These are phyloP conservation scores for Drosophila fungiperda DNA, from an alignment of 2,888 invertebrate genomes.

Conservation along the genomic window DNA sequence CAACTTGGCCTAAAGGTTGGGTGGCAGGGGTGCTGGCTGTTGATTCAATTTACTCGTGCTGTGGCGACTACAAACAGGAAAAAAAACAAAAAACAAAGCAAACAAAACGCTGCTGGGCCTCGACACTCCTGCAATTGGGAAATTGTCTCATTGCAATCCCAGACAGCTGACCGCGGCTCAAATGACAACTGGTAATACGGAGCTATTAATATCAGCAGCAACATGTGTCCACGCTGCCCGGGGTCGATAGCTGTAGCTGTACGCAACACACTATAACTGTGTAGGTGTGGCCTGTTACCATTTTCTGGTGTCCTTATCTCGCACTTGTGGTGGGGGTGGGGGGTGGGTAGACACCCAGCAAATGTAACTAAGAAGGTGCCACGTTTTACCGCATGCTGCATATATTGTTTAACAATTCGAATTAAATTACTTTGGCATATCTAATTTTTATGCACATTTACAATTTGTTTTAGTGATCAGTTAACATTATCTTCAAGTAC, in stretches of 20 bases:
- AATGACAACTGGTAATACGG: slow-evolving; percentile 78
- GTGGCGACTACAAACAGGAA: neutral
- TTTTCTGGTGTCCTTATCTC: slow-evolving; percentile 6
- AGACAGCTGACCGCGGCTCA: slow-evolving; percentile 71
- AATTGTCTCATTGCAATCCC: slow-evolving; percentile 74
- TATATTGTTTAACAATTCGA: slow-evolving; percentile 13
- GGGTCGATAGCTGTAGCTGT: slow-evolving; percentile 29
- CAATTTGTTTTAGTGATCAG: slow-evolving; percentile 17
- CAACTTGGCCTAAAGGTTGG: slow-evolving; percentile 52
- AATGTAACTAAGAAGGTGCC: slow-evolving; percentile 19
- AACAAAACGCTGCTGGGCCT: slow-evolving; percentile 40
- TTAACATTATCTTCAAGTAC: slow-evolving; percentile 10
- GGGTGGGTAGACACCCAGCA: slow-evolving; percentile 22
- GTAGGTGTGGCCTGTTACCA: slow-evolving; percentile 40
- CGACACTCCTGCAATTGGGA: slow-evolving; percentile 64
- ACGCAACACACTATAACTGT: neutral
- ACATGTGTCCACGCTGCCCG: slow-evolving; percentile 42
- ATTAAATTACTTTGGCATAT: slow-evolving; percentile 7
- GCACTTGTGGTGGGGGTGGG: neutral
- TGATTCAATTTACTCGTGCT: slow-evolving; percentile 69
- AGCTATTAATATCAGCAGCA: slow-evolving; percentile 67
- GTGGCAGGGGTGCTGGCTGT: slow-evolving; percentile 28
- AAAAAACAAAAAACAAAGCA: neutral
- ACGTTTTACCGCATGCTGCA: slow-evolving; percentile 6
- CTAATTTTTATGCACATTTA: slow-evolving; percentile 4